Conservation (phyloP, 2,888 invertebrate genomes). For the Aphidoletes aphidimyza region DNA sequence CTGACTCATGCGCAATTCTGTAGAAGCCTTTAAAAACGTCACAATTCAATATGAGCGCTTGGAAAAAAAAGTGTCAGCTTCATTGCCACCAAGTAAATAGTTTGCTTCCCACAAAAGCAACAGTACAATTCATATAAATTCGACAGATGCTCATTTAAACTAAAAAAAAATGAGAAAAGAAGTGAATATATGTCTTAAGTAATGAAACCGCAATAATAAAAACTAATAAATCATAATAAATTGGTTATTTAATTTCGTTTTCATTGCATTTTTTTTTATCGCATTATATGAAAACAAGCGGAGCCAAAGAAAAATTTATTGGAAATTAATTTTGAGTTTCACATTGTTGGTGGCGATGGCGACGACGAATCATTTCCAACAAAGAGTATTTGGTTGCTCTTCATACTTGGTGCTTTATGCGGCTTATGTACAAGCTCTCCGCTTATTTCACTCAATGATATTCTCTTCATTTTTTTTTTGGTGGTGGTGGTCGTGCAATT, state of each 20-base stretch:
- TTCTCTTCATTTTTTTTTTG: too few relatives aligned
- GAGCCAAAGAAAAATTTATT: slow-evolving; percentile 41
- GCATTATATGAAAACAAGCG: background rate
- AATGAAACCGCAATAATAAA: slow-evolving; percentile 15
- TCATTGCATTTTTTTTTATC: slow-evolving; percentile 36
- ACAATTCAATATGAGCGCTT: too few relatives aligned
- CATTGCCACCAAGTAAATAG: too few relatives aligned
- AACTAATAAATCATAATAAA: slow-evolving; percentile 39
- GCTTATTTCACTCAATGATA: background rate
- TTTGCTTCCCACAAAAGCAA: too few relatives aligned
- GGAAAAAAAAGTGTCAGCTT: too few relatives aligned
- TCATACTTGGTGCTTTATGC: background rate
- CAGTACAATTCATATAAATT: too few relatives aligned
- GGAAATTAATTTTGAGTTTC: slow-evolving; percentile 35
- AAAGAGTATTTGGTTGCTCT: background rate
- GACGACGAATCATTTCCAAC: background rate
- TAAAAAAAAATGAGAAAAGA: background rate
- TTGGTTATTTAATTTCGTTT: slow-evolving; percentile 41
- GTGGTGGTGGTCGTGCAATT: slow-evolving; percentile 16
- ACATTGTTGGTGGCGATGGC: background rate
- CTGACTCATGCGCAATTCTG: too few relatives aligned
- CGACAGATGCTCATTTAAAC: background rate
- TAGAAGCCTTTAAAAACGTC: too few relatives aligned
- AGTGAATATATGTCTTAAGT: background rate
- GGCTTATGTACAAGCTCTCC: background rate